phyloP scores from a whole-genome alignment of 2,113 vertebrate species.

The Hippocampus abdominalis region DNA sequence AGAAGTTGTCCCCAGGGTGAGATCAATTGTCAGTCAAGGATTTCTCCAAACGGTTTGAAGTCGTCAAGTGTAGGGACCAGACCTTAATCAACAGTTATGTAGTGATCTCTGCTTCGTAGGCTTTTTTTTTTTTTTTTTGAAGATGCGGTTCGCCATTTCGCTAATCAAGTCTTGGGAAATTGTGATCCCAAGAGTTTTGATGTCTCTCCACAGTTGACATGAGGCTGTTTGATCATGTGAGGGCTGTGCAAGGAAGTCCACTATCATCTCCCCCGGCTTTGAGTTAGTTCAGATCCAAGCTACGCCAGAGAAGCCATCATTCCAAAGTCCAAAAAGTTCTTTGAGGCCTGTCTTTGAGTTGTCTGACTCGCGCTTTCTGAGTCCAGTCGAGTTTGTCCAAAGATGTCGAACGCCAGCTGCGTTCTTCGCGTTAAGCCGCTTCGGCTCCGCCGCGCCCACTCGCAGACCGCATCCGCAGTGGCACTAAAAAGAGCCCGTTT shows the following conservation, averaged over 20 bases:
- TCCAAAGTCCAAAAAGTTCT: not conserved
- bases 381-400: conserved; percentile 1
- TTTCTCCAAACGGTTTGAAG: not conserved
- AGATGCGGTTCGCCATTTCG: too few relatives aligned
- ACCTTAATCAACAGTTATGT: not conserved
- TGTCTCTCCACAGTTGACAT: not conserved
- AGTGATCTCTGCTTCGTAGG: not conserved
- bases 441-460: conserved; percentile 3
- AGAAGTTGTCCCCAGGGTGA: not conserved
- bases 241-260: too few relatives aligned
- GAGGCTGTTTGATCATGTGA: too few relatives aligned
- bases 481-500: conserved; percentile 8
- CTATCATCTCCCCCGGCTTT: not conserved
- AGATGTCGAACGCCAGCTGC: conserved; percentile 2
- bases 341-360: not conserved
- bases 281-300: not conserved
- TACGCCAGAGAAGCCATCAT: not conserved
- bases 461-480: conserved; percentile 10
- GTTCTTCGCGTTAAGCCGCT: conserved; percentile 18
- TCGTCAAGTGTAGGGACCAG: not conserved
- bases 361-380: not conserved
- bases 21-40: not conserved
- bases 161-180: not conserved
- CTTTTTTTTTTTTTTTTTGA: not conserved
- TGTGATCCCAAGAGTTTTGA: not conserved